Conservation (phyloP, 2,113 vertebrate genomes). For the Pachycephala philippinensis region DNA sequence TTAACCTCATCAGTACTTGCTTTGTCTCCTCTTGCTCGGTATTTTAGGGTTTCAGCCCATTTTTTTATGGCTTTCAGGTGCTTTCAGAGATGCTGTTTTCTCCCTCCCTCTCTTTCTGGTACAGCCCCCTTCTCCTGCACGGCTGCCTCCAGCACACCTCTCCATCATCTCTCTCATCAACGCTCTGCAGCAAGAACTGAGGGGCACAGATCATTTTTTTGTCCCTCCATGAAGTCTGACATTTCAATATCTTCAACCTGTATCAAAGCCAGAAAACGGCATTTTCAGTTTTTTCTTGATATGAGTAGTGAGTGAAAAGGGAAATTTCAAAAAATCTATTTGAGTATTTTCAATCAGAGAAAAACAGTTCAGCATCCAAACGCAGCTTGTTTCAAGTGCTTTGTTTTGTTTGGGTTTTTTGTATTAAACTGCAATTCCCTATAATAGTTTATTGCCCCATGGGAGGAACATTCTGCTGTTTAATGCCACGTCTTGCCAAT, state of each 20-base stretch:
- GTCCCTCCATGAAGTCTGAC: neutral
- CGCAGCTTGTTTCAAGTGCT: neutral
- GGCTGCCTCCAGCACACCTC: no score
- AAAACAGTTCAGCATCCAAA: neutral
- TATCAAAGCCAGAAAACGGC: neutral
- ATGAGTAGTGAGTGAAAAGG: neutral
- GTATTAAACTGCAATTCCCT: neutral
- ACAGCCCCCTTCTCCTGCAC: neutral
- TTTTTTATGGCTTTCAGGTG: neutral
- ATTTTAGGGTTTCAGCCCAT: neutral
- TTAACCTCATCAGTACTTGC: no score
- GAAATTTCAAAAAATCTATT: neutral
- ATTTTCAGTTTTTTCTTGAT: neutral
- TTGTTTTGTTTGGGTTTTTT: neutral
- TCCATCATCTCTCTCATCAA: neutral
- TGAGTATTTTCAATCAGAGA: neutral
- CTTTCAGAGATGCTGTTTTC: neutral
- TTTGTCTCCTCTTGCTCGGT: neutral
- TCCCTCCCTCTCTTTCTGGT: neutral
- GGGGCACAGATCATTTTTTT: neutral
- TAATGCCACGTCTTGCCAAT: neutral
- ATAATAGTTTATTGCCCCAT: accelerated
- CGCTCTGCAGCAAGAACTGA: accelerated
- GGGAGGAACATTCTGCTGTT: neutral
- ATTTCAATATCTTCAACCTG: neutral